Evolutionary conservation across 2,888 invertebrate species (phyloP).

Genomic region (Microchrysa polita): DNA sequence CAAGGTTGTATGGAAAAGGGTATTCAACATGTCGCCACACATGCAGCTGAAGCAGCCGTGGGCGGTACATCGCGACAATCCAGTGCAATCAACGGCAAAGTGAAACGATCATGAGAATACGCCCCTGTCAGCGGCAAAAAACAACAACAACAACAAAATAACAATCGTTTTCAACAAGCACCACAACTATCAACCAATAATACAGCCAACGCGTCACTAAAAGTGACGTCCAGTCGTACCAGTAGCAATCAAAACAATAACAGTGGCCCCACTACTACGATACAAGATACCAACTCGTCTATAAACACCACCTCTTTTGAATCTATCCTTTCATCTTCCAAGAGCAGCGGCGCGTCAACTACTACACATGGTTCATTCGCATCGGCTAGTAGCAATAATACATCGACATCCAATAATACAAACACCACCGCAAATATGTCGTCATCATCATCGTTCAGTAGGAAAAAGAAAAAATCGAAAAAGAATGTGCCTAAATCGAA

Average conservation of each 20-base stretch:
- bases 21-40: conserved; percentile 82
- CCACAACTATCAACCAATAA: background rate
- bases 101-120: conserved; percentile 65
- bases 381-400: conserved; percentile 33
- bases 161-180: conserved; percentile 37
- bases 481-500: conserved; percentile 51
- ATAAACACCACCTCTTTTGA: conserved; percentile 10
- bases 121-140: conserved; percentile 54
- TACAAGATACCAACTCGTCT: conserved; percentile 12
- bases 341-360: conserved; percentile 5
- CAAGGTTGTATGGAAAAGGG: conserved; percentile 83
- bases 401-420: conserved; percentile 31
- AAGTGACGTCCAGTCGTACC: conserved; percentile 47
- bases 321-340: no score
- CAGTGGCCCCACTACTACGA: conserved; percentile 3
- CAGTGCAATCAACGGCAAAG: conserved; percentile 60
- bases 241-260: conserved; percentile 42
- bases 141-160: conserved; percentile 50
- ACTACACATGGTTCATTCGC: conserved; percentile 26
- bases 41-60: conserved; percentile 77
- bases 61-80: conserved; percentile 64
- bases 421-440: conserved; percentile 3
- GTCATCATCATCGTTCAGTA: conserved; percentile 44
- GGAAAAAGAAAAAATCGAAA: conserved; percentile 48
- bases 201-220: background rate